Conservation (phyloP, 1,140 invertebrate genomes). For the Tyrophagus putrescentiae region DNA sequence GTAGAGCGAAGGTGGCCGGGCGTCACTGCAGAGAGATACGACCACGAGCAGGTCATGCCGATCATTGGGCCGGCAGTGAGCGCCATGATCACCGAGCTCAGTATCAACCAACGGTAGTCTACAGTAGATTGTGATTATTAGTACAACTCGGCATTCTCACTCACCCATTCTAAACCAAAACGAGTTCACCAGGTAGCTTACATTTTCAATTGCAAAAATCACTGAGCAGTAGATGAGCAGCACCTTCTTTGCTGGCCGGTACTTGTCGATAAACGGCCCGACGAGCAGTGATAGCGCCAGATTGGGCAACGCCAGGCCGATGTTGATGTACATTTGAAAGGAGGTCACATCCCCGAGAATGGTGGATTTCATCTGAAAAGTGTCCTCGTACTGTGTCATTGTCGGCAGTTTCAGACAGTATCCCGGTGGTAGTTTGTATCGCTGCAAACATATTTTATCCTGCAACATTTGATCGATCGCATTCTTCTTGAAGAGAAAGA, state of each 20-base stretch:
- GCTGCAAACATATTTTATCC: constrained; percentile 29
- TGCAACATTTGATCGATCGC: constrained; percentile 39
- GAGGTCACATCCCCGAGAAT: neutral
- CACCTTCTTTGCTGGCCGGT: neutral
- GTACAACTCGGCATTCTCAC: too few species aligned
- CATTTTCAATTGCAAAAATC: neutral
- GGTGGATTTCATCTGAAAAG: neutral
- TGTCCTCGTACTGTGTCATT: constrained; percentile 1
- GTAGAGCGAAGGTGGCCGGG: constrained; percentile 1
- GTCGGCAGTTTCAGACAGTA: constrained; percentile 8
- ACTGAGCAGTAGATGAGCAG: neutral
- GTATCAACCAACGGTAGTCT: neutral
- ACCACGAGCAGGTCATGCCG: constrained; percentile 6
- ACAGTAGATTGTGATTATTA: too few species aligned
- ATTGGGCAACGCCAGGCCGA: neutral
- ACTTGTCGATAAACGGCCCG: neutral
- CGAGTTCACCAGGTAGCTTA: neutral
- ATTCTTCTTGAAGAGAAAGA: neutral
- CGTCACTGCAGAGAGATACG: constrained; percentile 10
- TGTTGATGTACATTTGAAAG: neutral
- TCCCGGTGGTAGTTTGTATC: neutral
- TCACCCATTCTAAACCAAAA: neutral
- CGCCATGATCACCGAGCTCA: neutral
- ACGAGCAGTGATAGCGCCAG: neutral
- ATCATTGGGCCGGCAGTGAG: neutral